phyloP scores from a whole-genome alignment of 1,140 invertebrate genomes.

The Drosophila subobscura region DNA sequence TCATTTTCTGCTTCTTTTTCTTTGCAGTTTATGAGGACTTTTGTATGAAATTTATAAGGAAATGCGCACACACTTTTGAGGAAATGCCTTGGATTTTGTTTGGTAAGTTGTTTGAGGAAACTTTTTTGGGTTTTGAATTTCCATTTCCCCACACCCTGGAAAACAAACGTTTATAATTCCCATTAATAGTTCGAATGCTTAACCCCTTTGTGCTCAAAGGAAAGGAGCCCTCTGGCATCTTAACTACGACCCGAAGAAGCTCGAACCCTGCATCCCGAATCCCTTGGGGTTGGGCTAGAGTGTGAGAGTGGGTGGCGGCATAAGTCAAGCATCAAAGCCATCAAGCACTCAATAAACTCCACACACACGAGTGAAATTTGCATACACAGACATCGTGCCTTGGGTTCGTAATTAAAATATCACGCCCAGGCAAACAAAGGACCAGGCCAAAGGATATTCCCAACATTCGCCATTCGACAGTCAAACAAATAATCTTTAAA shows the following conservation, averaged over 20 bases:
- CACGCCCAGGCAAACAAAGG: constrained; percentile 72
- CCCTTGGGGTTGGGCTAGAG: no score
- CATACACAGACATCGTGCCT: constrained; percentile 46
- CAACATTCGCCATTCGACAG: constrained; percentile 23
- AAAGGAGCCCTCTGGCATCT: no score
- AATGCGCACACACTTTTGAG: constrained; percentile 5
- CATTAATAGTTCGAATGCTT: constrained; percentile 46
- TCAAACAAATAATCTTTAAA: constrained; percentile 73
- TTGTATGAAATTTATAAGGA: constrained; percentile 18
- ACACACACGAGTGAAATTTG: constrained; percentile 29
- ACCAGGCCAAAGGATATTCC: constrained; percentile 14
- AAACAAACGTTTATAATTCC: constrained; percentile 1
- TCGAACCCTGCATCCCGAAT: no score
- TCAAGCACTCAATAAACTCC: constrained; percentile 59
- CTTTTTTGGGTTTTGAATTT: constrained; percentile 29
- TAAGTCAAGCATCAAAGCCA: constrained; percentile 61
- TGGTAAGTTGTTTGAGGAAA: constrained; percentile 6
- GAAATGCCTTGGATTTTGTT: no score
- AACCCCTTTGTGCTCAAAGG: constrained; percentile 28
- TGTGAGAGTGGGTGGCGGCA: background rate
- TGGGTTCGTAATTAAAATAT: constrained; percentile 75
- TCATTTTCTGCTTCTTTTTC: constrained; percentile 15
- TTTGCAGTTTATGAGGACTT: no score
- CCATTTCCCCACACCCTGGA: constrained; percentile 19
- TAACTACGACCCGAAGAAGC: no score